Conservation (phyloP, 2,888 invertebrate genomes). For the Danaus chrysippus region DNA sequence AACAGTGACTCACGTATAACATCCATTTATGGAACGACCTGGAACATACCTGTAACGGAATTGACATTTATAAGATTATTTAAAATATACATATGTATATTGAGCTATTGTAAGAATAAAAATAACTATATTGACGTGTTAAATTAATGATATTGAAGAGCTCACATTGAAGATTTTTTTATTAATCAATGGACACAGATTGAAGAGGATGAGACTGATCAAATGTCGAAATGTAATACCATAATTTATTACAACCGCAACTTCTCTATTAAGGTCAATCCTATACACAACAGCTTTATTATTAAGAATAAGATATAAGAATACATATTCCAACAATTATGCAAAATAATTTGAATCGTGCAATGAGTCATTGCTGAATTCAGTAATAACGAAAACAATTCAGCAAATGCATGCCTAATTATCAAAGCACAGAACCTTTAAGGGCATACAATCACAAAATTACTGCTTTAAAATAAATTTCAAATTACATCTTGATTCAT, state of each 20-base stretch:
- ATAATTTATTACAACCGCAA: no score
- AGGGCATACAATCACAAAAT: conserved; percentile 37
- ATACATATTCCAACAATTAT: neutral
- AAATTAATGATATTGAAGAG: no score
- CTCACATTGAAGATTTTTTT: no score
- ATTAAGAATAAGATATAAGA: neutral
- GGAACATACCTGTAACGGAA: conserved; percentile 31
- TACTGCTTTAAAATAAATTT: conserved; percentile 34
- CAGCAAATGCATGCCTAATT: conserved; percentile 28
- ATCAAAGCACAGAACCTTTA: conserved; percentile 29
- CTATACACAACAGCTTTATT: no score
- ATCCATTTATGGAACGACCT: conserved; percentile 15
- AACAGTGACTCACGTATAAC: conserved; percentile 19
- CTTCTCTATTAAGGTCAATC: no score
- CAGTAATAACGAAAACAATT: conserved; percentile 29
- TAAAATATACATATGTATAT: conserved; percentile 1
- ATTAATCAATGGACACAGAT: no score
- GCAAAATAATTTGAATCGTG: conserved; percentile 11
- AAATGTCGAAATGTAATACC: no score
- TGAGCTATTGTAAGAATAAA: no score
- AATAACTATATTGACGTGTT: no score
- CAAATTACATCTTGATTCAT: conserved; percentile 36
- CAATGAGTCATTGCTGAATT: conserved; percentile 23
- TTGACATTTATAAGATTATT: conserved; percentile 13
- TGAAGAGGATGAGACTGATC: no score